Percentiles rank a stretch among this genome's conserved stretches.
Conservation (phyloP, 1,140 invertebrate species). For the Dreissena polymorpha region DNA sequence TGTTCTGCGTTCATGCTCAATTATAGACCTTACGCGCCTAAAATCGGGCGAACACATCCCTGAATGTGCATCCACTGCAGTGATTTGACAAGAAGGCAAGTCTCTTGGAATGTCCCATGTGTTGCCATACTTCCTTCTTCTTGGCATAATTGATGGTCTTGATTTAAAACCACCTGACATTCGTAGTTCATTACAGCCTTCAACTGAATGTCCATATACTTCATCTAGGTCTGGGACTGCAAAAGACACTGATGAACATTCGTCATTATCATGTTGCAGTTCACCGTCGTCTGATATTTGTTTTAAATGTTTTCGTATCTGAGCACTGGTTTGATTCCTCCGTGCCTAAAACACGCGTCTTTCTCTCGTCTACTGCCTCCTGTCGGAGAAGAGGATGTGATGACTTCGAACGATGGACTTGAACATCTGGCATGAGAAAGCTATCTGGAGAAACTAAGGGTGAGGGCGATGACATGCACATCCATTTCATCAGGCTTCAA, state of each 20-base stretch:
- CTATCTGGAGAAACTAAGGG: constrained; percentile 14
- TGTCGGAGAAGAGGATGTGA: constrained; percentile 46
- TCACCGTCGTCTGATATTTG: constrained; percentile 30
- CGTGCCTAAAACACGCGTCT: not conserved
- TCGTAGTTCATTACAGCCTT: constrained; percentile 4
- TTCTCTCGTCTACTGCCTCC: constrained; percentile 23
- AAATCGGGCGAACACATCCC: not conserved
- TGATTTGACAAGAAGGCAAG: constrained; percentile 9
- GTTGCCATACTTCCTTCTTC: constrained; percentile 13
- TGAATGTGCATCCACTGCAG: constrained; percentile 12
- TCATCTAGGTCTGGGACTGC: not conserved
- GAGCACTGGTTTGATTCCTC: constrained; percentile 23
- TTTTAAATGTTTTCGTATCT: constrained; percentile 25
- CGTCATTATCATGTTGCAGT: not conserved
- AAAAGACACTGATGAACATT: not conserved
- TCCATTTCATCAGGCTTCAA: not conserved
- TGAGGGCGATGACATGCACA: too few relatives aligned
- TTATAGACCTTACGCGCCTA: constrained; percentile 28
- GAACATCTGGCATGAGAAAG: not conserved
- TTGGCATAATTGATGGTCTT: not conserved
- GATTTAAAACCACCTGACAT: not conserved
- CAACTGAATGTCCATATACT: not conserved
- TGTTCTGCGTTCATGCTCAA: constrained; percentile 45
- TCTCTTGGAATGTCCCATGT: constrained; percentile 15
- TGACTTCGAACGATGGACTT: constrained; percentile 4